Base-by-base conservation (phyloP, 2,888 invertebrate genomes). In the Pristionchus exspectatus region DNA sequence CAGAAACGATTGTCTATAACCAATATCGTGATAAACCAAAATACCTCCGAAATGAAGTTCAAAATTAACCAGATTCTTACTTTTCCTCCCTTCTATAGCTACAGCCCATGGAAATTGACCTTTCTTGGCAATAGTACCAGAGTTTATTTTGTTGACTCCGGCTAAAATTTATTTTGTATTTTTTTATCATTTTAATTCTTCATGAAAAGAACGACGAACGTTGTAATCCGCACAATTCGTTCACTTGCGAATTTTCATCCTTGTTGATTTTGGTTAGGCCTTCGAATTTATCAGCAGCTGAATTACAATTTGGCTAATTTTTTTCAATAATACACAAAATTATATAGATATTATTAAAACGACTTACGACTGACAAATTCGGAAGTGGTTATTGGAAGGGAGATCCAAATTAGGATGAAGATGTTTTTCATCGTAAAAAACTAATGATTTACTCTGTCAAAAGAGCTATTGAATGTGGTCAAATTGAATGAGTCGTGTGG, bases 91-190 rank as follows among this genome's bases (percentile, higher is more conserved):
- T 30, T 77, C 74, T 7, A 77, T 38, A 77, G 44, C 74, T 1
- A 77, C 74, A 24, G 74, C 33, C 74, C 74, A 77, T 18, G 74
- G 74, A 30, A 77, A 77, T 21, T 77, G 74, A 2, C 74, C 74
- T 12, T 24, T 38, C 74, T 77, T 77, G 24, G 74, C 74, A 24
- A 77, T 77, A 44, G 74, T 24, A 1, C 74, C 74, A 24, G 38
- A 0, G 44, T 77, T 77, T 12, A 77, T 77, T 38, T 77, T 77
- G 74, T 77, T 77, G 2, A 44, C 4, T 16, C 69, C 30, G 3
- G 30, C 69, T 69, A 12, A 27, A 12, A 69, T 27, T 69, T 16
- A 10, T 24, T 21, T 66, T 72, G 18, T 18, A 66, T 9, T 66
- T 9, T 66, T 66, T 56, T 56, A 56, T 16, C 16, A 56, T 16